Conservation (phyloP, 2,888 invertebrate genomes). For the Stomorhina lunata region DNA sequence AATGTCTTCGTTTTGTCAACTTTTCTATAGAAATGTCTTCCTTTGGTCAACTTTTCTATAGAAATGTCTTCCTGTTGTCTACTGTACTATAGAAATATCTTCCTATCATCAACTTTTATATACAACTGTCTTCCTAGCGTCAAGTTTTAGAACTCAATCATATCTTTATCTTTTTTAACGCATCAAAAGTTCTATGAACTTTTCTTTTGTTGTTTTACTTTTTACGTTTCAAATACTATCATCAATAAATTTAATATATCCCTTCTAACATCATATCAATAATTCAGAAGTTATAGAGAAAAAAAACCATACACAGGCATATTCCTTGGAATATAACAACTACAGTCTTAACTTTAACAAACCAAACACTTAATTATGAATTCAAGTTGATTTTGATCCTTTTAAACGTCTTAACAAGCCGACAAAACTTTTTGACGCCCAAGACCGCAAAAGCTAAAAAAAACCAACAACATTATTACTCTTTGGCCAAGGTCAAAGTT, state of each 20-base stretch:
- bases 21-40: no score
- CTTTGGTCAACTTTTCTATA: no score
- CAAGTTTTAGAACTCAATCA: no score
- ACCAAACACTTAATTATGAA: conserved; percentile 43
- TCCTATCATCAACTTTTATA: no score
- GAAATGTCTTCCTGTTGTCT: no score
- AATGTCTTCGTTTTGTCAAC: no score
- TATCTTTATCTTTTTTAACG: background rate
- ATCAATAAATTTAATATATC: no score
- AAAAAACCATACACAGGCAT: background rate
- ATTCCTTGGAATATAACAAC: conserved; percentile 1
- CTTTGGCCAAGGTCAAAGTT: conserved; percentile 7
- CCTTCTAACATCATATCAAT: background rate
- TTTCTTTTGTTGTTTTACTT: no score
- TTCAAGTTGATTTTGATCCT: conserved; percentile 31
- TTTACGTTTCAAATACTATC: no score
- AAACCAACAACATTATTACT: background rate
- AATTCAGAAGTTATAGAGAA: background rate
- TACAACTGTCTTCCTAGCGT: no score
- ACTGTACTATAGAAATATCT: no score
- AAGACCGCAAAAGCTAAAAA: background rate
- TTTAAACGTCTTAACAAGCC: background rate
- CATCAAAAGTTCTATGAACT: background rate
- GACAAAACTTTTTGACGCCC: conserved; percentile 7
- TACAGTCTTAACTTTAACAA: conserved; percentile 22